phyloP scores from a whole-genome alignment of 1,140 invertebrate genomes.

The Cydia strobilella region DNA sequence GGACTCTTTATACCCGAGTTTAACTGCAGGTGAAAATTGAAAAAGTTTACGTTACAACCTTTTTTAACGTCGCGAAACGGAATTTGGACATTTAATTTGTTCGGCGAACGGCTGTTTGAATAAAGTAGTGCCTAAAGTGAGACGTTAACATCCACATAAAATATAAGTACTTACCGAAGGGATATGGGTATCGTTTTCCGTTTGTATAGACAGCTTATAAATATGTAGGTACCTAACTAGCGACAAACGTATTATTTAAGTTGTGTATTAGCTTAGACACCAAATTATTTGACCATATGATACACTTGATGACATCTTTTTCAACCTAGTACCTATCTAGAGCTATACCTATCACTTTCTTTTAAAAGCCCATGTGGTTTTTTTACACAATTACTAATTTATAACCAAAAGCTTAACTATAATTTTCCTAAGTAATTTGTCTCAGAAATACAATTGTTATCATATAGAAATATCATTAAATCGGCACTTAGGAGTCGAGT shows the following conservation, averaged over 20 bases:
- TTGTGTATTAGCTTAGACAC: not conserved
- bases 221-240: not conserved
- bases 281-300: not conserved
- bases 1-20: constrained; percentile 64
- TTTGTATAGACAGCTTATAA: not conserved
- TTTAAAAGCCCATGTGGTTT: too few species aligned
- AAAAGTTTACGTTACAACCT: constrained; percentile 77
- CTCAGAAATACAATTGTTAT: constrained; percentile 27
- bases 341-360: too few species aligned
- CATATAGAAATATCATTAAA: constrained; percentile 32
- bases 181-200: not conserved
- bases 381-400: not conserved
- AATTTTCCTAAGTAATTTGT: constrained; percentile 2
- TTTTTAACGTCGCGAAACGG: constrained; percentile 63
- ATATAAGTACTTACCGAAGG: constrained; percentile 1
- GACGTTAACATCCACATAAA: constrained; percentile 19
- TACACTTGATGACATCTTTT: too few species aligned
- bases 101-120: constrained; percentile 35
- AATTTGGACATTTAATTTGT: constrained; percentile 64
- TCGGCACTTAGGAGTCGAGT: constrained; percentile 31
- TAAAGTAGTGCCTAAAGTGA: constrained; percentile 20
- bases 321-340: too few species aligned
- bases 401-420: not conserved
- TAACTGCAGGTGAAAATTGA: constrained; percentile 78
- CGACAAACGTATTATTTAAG: not conserved